Evolutionary conservation across 2,888 invertebrate genomes (phyloP), one percentile per base, ranked within the genome.

Genomic region (Drosophila melanosoma): DNA sequence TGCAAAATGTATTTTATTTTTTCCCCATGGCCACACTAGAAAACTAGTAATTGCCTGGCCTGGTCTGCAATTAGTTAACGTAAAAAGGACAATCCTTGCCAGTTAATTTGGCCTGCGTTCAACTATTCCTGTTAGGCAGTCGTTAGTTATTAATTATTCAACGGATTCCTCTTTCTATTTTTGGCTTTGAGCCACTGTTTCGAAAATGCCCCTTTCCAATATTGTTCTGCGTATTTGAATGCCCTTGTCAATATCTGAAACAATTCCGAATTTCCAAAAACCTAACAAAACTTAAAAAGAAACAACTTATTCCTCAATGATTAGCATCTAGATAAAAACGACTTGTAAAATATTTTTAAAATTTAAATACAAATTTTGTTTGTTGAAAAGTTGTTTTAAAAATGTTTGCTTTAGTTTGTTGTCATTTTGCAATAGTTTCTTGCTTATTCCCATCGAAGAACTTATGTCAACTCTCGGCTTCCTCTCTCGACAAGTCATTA

Each of bases 1-100:
- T 77, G 77, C 58, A 65, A 61, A 64, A 67, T 69, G 75, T 62
- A 59, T 73, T n/a, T 23, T 36, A 15, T 23, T 23, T 45, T 23
- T 7, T 23, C 23, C 8, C 45, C 15, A 23, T 23, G 45, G 20
- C 45, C 45, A 33, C 40, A 10, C 23, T 38, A 11, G 52, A 11
- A 23, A 68, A 69, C 45, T 69, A 53, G 42, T 69, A 53, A 69
- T 59, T 69, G 61, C 42, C 60, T 40, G 54, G 12, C 23, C 11
- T 23, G 54, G 11, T 29, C 23, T 58, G 60, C 52, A 48, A 59
- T 56, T 26, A 53, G 51, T 51, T 67, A 20, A 33, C 12, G 4
- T 8, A 8, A 23, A 33, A 20, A 26, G 40, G 12, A 51, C 57
- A 36, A 42, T 57, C 36, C 67, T 38, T 68, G 49, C 69, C 26